These are phyloP conservation scores for Muntiacus muntjak DNA, from an alignment of 2,113 vertebrate species.

Conservation along the genomic window DNA sequence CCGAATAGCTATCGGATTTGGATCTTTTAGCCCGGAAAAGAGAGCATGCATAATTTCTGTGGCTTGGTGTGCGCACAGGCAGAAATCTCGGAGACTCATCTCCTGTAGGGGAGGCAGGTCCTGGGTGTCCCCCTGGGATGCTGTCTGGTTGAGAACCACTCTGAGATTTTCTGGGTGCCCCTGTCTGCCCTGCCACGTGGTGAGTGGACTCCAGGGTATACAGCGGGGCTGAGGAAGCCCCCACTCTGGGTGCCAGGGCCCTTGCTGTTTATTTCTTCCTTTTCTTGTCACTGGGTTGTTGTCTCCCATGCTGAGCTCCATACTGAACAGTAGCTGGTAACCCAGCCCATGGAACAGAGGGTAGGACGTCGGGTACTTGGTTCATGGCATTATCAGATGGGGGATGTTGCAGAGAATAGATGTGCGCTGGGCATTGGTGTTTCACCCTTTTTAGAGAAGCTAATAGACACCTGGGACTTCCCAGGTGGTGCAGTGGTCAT, in stretches of 20 bases:
- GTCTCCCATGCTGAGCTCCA: background rate
- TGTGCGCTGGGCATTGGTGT: background rate
- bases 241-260: background rate
- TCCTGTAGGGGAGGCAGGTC: background rate
- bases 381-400: background rate
- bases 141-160: too few species aligned
- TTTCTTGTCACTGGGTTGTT: background rate
- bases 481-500: background rate
- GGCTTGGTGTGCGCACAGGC: background rate
- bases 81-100: background rate
- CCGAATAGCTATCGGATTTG: background rate
- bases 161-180: background rate
- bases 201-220: background rate
- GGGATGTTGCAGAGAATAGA: background rate
- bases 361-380: too few species aligned
- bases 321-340: background rate
- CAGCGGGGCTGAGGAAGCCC: fast-evolving
- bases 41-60: background rate
- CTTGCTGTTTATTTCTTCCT: background rate
- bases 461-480: background rate
- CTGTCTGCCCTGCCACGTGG: background rate
- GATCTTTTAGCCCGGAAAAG: background rate
- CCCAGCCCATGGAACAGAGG: background rate
- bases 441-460: background rate
- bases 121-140: background rate